phyloP scores from a whole-genome alignment of 2,113 vertebrate genomes.

The Phycodurus eques region DNA sequence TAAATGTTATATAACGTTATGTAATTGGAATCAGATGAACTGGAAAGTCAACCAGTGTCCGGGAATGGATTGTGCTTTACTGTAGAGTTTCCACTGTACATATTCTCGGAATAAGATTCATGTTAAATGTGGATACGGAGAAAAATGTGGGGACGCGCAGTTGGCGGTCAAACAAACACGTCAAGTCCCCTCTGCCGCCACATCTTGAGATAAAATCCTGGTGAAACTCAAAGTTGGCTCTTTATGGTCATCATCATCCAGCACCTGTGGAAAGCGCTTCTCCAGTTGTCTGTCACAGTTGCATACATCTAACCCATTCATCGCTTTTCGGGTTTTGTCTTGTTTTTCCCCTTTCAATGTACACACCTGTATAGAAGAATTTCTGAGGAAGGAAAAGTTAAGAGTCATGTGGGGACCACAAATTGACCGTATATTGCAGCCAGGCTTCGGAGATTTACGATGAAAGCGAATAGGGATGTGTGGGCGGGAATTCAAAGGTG shows the following conservation, averaged over 20 bases:
- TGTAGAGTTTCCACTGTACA: neutral
- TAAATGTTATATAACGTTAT: neutral
- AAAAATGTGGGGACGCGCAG: neutral
- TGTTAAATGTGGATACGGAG: constrained; percentile 11
- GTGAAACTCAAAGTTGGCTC: constrained; percentile 47
- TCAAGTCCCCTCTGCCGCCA: constrained; percentile 24
- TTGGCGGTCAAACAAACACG: constrained; percentile 18
- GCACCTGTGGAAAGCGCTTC: constrained; percentile 41
- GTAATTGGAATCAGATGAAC: neutral
- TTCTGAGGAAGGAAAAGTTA: constrained; percentile 41
- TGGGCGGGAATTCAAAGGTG: constrained; percentile 55
- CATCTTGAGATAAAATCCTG: constrained; percentile 27
- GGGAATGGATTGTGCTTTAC: neutral
- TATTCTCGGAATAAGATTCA: constrained; percentile 3
- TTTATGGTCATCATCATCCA: constrained; percentile 40
- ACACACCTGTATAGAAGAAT: constrained; percentile 45
- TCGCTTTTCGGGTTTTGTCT: neutral
- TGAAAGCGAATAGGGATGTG: constrained; percentile 49
- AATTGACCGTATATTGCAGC: constrained; percentile 48
- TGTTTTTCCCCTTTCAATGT: constrained; percentile 19
- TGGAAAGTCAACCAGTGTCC: neutral
- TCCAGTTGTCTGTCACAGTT: neutral
- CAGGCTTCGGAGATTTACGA: constrained; percentile 55
- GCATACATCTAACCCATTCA: neutral
- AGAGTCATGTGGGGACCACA: constrained; percentile 58